phyloP scores from a whole-genome alignment of 2,888 invertebrate genomes.

The Drosophila lacicola region DNA sequence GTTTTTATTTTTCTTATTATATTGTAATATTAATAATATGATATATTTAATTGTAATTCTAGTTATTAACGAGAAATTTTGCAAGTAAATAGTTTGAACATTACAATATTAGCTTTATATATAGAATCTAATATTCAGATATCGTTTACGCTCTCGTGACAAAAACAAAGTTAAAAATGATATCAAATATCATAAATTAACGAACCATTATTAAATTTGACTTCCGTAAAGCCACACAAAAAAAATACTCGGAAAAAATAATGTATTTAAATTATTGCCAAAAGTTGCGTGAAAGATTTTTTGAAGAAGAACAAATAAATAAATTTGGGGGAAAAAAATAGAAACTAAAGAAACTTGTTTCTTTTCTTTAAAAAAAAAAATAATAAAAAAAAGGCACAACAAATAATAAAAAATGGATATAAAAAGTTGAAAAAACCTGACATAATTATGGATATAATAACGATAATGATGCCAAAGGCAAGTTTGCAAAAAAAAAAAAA shows the following conservation, averaged over 20 bases:
- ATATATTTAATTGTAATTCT: no score
- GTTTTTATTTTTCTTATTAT: no score
- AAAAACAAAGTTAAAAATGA: background rate
- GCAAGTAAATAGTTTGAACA: no score
- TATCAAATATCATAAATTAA: slow-evolving; percentile 17
- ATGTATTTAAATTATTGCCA: slow-evolving; percentile 27
- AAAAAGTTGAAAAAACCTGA: slow-evolving; percentile 19
- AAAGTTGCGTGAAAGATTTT: slow-evolving; percentile 7
- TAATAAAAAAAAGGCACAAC: background rate
- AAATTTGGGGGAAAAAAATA: background rate
- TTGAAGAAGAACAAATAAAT: background rate
- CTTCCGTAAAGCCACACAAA: slow-evolving; percentile 26
- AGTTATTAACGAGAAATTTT: no score
- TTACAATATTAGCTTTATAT: no score
- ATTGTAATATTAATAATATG: no score
- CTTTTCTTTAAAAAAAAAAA: background rate
- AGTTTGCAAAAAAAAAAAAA: slow-evolving; percentile 3
- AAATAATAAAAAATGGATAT: slow-evolving; percentile 6
- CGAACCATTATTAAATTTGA: slow-evolving; percentile 14
- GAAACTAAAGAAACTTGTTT: slow-evolving; percentile 36
- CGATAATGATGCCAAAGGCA: slow-evolving; percentile 26
- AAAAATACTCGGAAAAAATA: background rate
- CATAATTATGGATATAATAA: slow-evolving; percentile 47
- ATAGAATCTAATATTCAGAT: no score
- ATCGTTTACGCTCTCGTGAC: background rate